Evolutionary conservation across 1,140 invertebrate genomes (phyloP).

Genomic region (Ceratina australensis): DNA sequence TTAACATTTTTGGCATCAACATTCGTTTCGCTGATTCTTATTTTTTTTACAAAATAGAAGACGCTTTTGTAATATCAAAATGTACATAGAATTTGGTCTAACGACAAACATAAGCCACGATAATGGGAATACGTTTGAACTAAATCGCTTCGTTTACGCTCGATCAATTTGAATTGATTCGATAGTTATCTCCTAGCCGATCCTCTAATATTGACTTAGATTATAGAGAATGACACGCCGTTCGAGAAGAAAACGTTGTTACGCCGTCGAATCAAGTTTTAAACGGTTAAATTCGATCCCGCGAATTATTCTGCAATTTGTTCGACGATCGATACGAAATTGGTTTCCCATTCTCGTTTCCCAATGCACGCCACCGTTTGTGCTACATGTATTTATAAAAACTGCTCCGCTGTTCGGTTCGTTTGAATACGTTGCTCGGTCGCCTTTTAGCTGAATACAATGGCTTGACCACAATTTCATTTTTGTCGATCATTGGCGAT

Average conservation of each 20-base stretch:
- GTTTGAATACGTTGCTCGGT: too few relatives aligned
- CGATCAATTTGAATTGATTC: not conserved
- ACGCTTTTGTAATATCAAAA: too few relatives aligned
- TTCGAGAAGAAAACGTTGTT: not conserved
- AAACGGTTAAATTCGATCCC: not conserved
- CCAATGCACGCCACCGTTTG: not conserved
- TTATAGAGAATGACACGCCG: not conserved
- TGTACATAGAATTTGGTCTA: too few relatives aligned
- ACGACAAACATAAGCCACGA: too few relatives aligned
- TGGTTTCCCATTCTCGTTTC: not conserved
- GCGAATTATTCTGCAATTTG: slow-evolving; percentile 25
- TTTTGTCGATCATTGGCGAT: not conserved
- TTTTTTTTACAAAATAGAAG: too few relatives aligned
- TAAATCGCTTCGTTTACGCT: not conserved
- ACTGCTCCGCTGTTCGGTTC: not conserved
- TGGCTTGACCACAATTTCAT: not conserved
- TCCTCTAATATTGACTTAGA: not conserved
- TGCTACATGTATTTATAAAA: not conserved
- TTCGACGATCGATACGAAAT: slow-evolving; percentile 26
- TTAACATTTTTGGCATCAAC: not conserved
- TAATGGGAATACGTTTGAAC: too few relatives aligned
- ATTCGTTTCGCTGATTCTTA: too few relatives aligned
- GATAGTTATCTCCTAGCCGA: too few relatives aligned
- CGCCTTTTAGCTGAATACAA: too few relatives aligned
- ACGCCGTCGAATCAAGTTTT: not conserved